Evolutionary conservation across 1,140 invertebrate genomes (phyloP).

Genomic region (Drosophila bocki): DNA sequence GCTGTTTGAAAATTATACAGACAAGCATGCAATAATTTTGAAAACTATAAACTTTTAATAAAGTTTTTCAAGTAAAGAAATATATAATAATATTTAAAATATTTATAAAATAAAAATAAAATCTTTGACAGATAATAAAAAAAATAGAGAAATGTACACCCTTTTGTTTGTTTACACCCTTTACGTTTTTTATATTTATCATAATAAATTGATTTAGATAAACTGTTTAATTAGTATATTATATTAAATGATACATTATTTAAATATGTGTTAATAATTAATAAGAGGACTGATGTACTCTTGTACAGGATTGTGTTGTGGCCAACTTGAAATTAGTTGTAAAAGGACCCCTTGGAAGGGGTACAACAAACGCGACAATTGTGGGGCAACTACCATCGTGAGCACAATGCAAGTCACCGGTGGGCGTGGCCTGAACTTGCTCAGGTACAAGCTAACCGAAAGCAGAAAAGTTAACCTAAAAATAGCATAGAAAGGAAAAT

Average conservation of each 20-base stretch:
- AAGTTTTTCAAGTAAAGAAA: too few species aligned
- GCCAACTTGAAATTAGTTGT: neutral
- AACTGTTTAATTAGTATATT: too few species aligned
- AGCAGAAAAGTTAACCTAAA: conserved; percentile 28
- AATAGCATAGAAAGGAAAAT: neutral
- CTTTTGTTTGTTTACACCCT: too few species aligned
- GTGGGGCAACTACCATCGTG: neutral
- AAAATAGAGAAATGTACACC: too few species aligned
- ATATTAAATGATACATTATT: neutral
- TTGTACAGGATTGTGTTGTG: neutral
- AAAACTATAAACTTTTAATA: too few species aligned
- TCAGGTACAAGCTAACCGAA: conserved; percentile 12
- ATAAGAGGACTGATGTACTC: neutral
- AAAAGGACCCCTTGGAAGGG: neutral
- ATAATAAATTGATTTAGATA: too few species aligned
- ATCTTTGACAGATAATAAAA: too few species aligned
- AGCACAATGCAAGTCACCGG: conserved; percentile 12
- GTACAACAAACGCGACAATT: conserved; percentile 8
- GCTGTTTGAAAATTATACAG: too few species aligned
- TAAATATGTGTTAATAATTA: neutral
- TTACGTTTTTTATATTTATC: too few species aligned
- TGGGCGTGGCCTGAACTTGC: conserved; percentile 32
- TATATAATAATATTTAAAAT: too few species aligned
- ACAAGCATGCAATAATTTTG: too few species aligned
- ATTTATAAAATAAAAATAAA: too few species aligned